phyloP scores from a whole-genome alignment of 2,888 invertebrate species.

The Tinea semifulvella region DNA sequence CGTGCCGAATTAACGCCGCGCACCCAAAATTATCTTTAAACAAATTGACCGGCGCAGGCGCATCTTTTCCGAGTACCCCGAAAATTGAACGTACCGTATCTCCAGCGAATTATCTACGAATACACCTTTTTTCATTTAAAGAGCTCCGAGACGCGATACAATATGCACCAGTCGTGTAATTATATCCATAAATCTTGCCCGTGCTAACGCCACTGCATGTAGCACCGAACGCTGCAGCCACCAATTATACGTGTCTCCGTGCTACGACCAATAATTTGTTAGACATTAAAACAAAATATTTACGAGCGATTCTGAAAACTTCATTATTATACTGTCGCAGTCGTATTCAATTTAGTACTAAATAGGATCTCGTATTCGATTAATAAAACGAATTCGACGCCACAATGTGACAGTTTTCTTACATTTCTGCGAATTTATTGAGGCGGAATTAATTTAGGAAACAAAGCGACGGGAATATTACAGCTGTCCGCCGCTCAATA shows the following conservation, averaged over 20 bases:
- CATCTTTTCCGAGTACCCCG: slow-evolving; percentile 16
- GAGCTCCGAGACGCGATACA: slow-evolving; percentile 12
- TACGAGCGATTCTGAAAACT: slow-evolving; percentile 11
- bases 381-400: slow-evolving; percentile 2
- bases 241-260: slow-evolving; percentile 4
- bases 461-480: background rate
- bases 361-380: slow-evolving; percentile 6
- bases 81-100: slow-evolving; percentile 17
- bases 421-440: background rate
- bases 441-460: background rate
- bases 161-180: slow-evolving; percentile 21
- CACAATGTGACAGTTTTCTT: background rate
- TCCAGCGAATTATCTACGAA: slow-evolving; percentile 17
- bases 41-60: slow-evolving; percentile 17
- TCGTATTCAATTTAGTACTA: slow-evolving; percentile 12
- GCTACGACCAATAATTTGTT: slow-evolving; percentile 10
- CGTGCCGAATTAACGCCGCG: slow-evolving; percentile 16
- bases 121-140: slow-evolving; percentile 18
- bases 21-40: slow-evolving; percentile 17
- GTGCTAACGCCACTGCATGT: slow-evolving; percentile 18
- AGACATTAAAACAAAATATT: slow-evolving; percentile 12
- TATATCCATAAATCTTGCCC: slow-evolving; percentile 27
- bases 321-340: slow-evolving; percentile 8
- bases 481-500: background rate
- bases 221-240: background rate